Evolutionary conservation across 2,113 vertebrate species (phyloP).

Genomic region (Oncorhynchus clarkii): DNA sequence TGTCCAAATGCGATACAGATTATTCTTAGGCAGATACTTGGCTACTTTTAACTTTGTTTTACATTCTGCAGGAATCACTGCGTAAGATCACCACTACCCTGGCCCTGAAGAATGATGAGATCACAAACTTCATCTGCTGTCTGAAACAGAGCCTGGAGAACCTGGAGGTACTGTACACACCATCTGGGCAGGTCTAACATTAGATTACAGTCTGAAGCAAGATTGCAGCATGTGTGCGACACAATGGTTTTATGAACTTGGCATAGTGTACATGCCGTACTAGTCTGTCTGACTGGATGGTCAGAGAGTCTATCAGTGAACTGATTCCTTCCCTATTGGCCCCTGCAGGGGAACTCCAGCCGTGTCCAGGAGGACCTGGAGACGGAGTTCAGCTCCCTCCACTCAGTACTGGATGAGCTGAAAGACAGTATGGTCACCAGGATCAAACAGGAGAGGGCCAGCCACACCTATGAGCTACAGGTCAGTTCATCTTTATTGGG

Average conservation of each 20-base stretch:
- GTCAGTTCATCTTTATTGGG: constrained; percentile 43
- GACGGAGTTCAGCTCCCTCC: constrained; percentile 83
- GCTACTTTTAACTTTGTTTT: not conserved
- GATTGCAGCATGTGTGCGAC: not conserved
- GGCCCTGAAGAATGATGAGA: constrained; percentile 93
- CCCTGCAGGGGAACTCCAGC: constrained; percentile 77
- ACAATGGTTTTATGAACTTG: not conserved
- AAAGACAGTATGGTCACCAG: constrained; percentile 90
- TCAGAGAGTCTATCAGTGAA: not conserved
- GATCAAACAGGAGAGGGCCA: constrained; percentile 91
- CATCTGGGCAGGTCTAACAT: no score
- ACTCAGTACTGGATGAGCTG: constrained; percentile 82
- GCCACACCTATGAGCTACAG: constrained; percentile 90
- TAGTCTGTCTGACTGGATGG: not conserved
- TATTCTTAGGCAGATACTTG: not conserved
- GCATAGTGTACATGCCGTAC: not conserved
- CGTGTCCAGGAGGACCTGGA: constrained; percentile 87
- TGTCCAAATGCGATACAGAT: no score
- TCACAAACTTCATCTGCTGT: constrained; percentile 88
- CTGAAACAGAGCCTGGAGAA: constrained; percentile 90
- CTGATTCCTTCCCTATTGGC: not conserved
- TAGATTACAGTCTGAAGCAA: no score
- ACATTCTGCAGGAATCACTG: constrained; percentile 79
- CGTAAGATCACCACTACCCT: constrained; percentile 88
- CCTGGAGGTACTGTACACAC: constrained; percentile 76